phyloP scores from a whole-genome alignment of 2,113 vertebrate species.

The Ranitomeya variabilis region DNA sequence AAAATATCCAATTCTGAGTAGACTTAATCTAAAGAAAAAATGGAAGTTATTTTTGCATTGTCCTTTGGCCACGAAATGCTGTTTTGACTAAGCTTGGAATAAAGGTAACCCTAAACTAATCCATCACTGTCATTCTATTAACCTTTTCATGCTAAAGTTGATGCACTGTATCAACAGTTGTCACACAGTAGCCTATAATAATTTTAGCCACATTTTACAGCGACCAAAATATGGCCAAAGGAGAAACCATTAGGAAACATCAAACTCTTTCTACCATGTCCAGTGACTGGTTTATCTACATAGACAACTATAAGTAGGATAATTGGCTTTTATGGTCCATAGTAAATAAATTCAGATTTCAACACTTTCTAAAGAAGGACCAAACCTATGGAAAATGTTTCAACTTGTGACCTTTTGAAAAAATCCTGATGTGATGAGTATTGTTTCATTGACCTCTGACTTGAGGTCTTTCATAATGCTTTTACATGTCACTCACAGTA shows the following conservation, averaged over 20 bases:
- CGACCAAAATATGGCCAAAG: not conserved
- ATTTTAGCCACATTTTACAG: slow-evolving; percentile 3
- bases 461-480: slow-evolving; percentile 45
- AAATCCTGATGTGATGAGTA: slow-evolving; percentile 39
- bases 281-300: not conserved
- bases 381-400: slow-evolving; percentile 6
- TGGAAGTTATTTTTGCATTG: not conserved
- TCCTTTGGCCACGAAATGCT: not conserved
- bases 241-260: not conserved
- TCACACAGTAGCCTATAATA: slow-evolving; percentile 6
- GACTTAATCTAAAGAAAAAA: not conserved
- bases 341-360: slow-evolving; percentile 14
- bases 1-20: not conserved
- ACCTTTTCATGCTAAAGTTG: slow-evolving; percentile 42
- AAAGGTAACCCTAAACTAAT: slow-evolving; percentile 3
- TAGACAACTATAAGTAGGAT: not conserved
- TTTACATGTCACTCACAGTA: slow-evolving; percentile 41
- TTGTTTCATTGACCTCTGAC: slow-evolving; percentile 38
- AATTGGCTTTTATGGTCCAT: not conserved
- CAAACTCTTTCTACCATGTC: not conserved
- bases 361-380: not conserved
- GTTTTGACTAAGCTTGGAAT: not conserved
- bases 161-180: slow-evolving; percentile 37
- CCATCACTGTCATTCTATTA: slow-evolving; percentile 35
- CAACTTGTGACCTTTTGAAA: not conserved